Percentiles rank a stretch among this genome's conserved stretches.
phyloP scores from a whole-genome alignment of 2,113 vertebrate genomes.

The Terrapene triunguis region DNA sequence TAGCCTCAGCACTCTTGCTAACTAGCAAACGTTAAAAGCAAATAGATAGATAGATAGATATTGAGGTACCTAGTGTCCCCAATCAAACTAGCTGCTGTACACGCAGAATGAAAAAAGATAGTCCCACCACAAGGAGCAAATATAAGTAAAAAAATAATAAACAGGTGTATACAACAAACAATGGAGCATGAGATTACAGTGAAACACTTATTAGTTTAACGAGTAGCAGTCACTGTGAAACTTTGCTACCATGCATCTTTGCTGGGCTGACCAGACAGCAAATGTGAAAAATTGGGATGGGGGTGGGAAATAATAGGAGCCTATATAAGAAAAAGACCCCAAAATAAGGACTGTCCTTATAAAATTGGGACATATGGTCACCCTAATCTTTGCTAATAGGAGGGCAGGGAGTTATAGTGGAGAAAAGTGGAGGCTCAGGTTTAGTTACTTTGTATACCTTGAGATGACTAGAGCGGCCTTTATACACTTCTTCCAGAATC shows the following conservation, averaged over 20 bases:
- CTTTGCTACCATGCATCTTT: conserved; percentile 7
- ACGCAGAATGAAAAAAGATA: not conserved
- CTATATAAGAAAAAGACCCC: no score
- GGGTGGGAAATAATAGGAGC: no score
- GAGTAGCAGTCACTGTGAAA: conserved; percentile 40
- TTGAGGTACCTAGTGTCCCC: not conserved
- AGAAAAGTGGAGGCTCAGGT: conserved; percentile 19
- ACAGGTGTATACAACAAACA: not conserved
- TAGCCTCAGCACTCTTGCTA: not conserved
- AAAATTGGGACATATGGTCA: no score
- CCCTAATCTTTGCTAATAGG: not conserved
- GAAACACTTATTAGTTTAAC: not conserved
- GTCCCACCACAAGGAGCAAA: not conserved
- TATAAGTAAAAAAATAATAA: not conserved
- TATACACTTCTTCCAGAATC: not conserved
- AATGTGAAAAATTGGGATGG: no score
- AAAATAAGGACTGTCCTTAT: no score
- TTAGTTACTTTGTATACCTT: not conserved
- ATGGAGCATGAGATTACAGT: not conserved
- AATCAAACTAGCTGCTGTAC: not conserved
- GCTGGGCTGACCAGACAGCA: not conserved
- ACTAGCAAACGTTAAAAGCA: not conserved
- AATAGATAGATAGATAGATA: no score
- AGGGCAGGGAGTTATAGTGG: conserved; percentile 27
- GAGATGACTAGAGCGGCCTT: not conserved